A percentile compares a stretch with the other conserved stretches of the same genome.
These are phyloP conservation scores for Apis florea DNA, from an alignment of 1,140 invertebrate genomes.

Conservation along the genomic window DNA sequence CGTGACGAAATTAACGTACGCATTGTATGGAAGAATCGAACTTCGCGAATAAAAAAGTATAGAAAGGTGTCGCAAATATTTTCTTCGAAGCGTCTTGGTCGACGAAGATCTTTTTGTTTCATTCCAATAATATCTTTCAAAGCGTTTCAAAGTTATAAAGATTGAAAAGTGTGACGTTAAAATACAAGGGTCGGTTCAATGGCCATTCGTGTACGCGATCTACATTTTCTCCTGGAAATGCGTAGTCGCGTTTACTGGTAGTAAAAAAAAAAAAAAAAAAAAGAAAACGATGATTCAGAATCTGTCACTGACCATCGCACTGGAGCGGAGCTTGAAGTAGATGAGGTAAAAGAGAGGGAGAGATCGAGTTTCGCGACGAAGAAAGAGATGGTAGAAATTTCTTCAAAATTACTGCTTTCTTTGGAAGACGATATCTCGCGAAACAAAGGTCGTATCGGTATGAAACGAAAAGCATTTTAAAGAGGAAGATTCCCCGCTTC, in stretches of 20 bases:
- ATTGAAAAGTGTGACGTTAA: background rate
- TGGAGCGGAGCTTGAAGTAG: background rate
- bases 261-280: background rate
- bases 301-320: background rate
- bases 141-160: background rate
- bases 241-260: background rate
- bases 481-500: background rate
- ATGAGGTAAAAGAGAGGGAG: background rate
- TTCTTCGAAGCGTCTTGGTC: too few relatives aligned
- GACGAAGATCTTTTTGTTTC: background rate
- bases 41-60: background rate
- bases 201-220: slow-evolving; percentile 4
- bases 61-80: background rate
- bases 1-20: too few relatives aligned
- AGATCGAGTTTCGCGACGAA: background rate
- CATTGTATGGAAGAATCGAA: background rate
- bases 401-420: too few relatives aligned
- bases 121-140: background rate
- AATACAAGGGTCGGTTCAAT: background rate
- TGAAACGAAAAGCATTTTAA: background rate
- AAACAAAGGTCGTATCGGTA: background rate
- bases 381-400: too few relatives aligned
- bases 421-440: background rate
- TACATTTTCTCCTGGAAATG: slow-evolving; percentile 8
- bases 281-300: background rate